Percentiles rank a stretch among this genome's conserved stretches.
Evolutionary conservation across 2,113 vertebrate species (phyloP).

Genomic region (Gymnocephalus cernua): DNA sequence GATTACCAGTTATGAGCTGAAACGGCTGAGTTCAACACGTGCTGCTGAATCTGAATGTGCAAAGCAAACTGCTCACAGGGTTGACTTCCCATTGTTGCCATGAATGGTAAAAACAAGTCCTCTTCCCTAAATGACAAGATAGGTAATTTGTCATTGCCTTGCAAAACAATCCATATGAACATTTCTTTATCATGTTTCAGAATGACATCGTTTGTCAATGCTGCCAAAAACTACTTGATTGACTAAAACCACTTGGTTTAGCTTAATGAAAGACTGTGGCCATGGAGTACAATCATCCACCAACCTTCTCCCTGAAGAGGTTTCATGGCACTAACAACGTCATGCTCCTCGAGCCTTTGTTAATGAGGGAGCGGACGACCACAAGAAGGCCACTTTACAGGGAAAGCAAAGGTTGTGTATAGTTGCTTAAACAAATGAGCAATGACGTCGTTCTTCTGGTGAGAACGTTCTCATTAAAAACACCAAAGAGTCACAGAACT

Average conservation of each 20-base stretch:
- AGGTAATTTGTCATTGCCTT: slow-evolving; percentile 4
- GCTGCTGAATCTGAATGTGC: slow-evolving; percentile 19
- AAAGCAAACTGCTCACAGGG: slow-evolving; percentile 9
- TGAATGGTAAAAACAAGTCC: slow-evolving; percentile 23
- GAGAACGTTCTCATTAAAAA: too few relatives aligned
- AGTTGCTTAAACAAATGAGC: too few relatives aligned
- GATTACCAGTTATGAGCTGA: slow-evolving; percentile 36
- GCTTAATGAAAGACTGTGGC: not conserved
- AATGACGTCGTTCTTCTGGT: too few relatives aligned
- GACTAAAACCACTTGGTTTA: not conserved
- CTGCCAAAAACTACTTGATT: not conserved
- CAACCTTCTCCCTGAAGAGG: not conserved
- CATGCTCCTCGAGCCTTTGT: not conserved
- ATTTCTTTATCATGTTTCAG: not conserved
- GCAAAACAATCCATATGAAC: slow-evolving; percentile 14
- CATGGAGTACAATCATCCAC: not conserved
- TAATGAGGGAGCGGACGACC: not conserved
- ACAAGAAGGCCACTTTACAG: not conserved
- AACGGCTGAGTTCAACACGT: slow-evolving; percentile 18
- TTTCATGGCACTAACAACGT: not conserved
- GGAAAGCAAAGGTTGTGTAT: not conserved
- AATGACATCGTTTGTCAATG: rapidly evolving
- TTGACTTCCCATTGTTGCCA: slow-evolving; percentile 5
- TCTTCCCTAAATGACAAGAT: not conserved
- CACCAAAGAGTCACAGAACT: too few relatives aligned